A percentile compares a stretch with the other conserved stretches of the same genome.
Evolutionary conservation across 1,140 invertebrate species (phyloP).

Genomic region (Zaprionus tsacasi): DNA sequence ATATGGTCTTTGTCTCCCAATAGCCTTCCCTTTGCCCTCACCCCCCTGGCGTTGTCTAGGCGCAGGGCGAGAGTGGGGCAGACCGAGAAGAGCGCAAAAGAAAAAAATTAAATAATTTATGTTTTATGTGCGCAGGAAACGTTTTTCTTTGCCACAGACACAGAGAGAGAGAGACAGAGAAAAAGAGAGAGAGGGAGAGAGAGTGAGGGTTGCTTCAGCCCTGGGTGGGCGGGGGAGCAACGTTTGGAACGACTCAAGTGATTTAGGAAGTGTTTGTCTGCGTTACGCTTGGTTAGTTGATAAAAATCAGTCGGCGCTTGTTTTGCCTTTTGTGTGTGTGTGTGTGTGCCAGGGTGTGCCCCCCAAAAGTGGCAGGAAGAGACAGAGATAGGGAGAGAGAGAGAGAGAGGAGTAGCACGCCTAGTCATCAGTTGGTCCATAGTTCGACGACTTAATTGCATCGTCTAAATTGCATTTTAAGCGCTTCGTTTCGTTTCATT

Average conservation of each 20-base stretch:
- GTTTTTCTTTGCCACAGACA: conserved; percentile 47
- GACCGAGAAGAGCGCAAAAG: conserved; percentile 17
- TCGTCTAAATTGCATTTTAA: conserved; percentile 75
- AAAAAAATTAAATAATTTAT: conserved; percentile 81
- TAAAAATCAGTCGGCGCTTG: conserved; percentile 80
- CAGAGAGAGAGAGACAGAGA: conserved; percentile 28
- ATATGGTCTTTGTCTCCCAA: conserved; percentile 28
- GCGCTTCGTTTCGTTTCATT: conserved; percentile 59
- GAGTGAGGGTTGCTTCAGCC: too few relatives aligned
- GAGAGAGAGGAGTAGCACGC: background rate
- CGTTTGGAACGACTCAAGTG: conserved; percentile 66
- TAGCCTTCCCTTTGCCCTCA: background rate
- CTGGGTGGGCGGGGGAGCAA: background rate
- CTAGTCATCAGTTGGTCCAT: conserved; percentile 5
- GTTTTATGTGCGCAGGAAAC: conserved; percentile 79
- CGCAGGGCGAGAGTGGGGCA: conserved; percentile 2
- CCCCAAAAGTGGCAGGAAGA: conserved; percentile 1
- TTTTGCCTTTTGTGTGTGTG: conserved; percentile 32
- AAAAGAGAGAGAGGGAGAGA: background rate
- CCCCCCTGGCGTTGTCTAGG: conserved; percentile 29
- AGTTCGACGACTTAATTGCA: conserved; percentile 61
- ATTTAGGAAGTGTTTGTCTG: conserved; percentile 84
- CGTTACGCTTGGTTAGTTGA: conserved; percentile 83
- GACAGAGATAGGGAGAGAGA: background rate
- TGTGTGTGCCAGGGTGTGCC: conserved; percentile 15